These are phyloP conservation scores for Anthrax anthrax DNA, from an alignment of 2,888 invertebrate genomes.

Conservation along the genomic window DNA sequence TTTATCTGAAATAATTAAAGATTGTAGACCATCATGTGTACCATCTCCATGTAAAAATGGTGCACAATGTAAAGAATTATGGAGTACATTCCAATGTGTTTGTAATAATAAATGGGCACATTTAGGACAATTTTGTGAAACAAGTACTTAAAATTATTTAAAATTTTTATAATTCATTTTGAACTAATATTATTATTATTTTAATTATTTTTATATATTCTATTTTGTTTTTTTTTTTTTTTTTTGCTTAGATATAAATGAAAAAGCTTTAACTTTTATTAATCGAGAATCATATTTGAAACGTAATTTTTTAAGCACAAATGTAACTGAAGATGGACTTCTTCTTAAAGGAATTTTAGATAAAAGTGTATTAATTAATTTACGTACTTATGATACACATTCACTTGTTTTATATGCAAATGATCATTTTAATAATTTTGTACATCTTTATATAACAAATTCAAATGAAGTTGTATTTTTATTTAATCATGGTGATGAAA, in stretches of 20 bases:
- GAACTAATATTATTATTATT: background rate
- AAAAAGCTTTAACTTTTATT: constrained; percentile 76
- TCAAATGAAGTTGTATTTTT: constrained; percentile 68
- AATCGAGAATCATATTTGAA: constrained; percentile 65
- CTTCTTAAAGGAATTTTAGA: constrained; percentile 57
- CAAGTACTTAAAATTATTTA: constrained; percentile 44
- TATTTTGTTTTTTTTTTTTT: constrained; percentile 2
- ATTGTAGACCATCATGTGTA: constrained; percentile 87
- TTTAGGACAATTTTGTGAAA: constrained; percentile 77
- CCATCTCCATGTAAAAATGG: constrained; percentile 88
- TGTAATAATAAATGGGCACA: constrained; percentile 91
- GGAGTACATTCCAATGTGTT: constrained; percentile 85
- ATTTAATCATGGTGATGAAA: constrained; percentile 69
- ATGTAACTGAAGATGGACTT: constrained; percentile 45
- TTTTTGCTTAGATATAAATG: constrained; percentile 63
- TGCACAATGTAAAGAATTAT: constrained; percentile 77
- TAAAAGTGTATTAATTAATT: constrained; percentile 71
- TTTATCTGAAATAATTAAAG: constrained; percentile 78
- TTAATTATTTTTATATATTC: background rate
- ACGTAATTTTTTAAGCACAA: constrained; percentile 58
- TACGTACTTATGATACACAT: constrained; percentile 71
- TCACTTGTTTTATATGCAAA: constrained; percentile 79
- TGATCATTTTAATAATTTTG: constrained; percentile 85
- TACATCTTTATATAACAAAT: constrained; percentile 71
- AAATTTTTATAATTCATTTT: background rate